Conservation (phyloP, 2,888 invertebrate genomes). For the Leucoma salicis region DNA sequence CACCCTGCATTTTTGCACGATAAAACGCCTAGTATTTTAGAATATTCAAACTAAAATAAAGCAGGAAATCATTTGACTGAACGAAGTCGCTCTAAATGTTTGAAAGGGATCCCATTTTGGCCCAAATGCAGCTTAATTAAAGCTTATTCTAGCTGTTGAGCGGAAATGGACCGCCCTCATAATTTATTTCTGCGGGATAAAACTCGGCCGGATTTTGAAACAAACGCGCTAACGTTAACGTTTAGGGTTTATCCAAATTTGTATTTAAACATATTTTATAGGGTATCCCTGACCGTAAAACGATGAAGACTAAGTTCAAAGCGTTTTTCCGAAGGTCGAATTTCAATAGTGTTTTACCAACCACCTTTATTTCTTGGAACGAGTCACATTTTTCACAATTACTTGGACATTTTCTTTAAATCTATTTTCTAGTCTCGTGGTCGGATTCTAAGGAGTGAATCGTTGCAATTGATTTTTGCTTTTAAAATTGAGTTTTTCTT, state of each 20-base stretch:
- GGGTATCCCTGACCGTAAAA: neutral
- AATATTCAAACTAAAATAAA: constrained; percentile 31
- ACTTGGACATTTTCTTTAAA: constrained; percentile 75
- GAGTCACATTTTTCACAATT: constrained; percentile 79
- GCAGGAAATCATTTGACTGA: constrained; percentile 48
- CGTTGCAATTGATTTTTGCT: constrained; percentile 48
- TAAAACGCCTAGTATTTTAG: constrained; percentile 35
- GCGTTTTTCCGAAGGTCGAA: constrained; percentile 24
- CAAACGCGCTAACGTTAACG: constrained; percentile 57
- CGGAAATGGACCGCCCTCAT: constrained; percentile 66
- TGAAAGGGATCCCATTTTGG: constrained; percentile 64
- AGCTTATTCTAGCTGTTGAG: constrained; percentile 67
- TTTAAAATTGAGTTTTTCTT: constrained; percentile 6
- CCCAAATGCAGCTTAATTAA: constrained; percentile 75
- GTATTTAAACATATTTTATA: constrained; percentile 30
- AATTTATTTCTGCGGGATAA: constrained; percentile 74
- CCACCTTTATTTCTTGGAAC: constrained; percentile 54
- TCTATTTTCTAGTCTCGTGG: constrained; percentile 73
- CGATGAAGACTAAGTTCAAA: constrained; percentile 28
- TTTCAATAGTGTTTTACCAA: constrained; percentile 18
- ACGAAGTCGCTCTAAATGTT: constrained; percentile 57
- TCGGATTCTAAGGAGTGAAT: constrained; percentile 70
- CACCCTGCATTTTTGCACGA: constrained; percentile 7
- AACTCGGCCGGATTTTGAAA: constrained; percentile 67
- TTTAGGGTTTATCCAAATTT: constrained; percentile 52